Base-by-base conservation (phyloP, 2,113 vertebrate species). In the Diphyllodes magnificus region DNA sequence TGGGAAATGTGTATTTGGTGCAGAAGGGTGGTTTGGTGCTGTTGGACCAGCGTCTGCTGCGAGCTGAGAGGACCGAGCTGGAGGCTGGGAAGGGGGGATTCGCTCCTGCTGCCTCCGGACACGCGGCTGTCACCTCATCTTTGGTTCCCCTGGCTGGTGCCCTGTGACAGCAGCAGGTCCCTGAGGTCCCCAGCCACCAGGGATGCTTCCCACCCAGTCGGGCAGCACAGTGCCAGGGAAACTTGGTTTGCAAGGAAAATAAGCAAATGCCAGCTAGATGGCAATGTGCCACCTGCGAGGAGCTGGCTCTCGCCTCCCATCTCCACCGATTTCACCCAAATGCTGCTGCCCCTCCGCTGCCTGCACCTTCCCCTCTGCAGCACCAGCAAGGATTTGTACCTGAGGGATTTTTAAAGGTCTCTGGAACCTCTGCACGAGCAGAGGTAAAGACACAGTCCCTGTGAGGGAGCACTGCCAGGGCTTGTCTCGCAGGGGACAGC, bases 251-350 rank as follows among this genome's bases (percentile, higher is more conserved):
- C 56, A 40, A 16, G 59, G 54, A 78, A 61, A 83, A 73, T 16
- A 35, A 95, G 92, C 25, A 77, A 93, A 77, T 81, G 80, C 86
- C 95, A 96, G 94, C 95, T 94, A 96, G 94, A 77, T 95, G 94
- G 95, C 96, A 96, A 92, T 93, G 88, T 92, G 82, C 95, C 90
- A 93, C 92, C 92, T 95, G 79, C 0, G 0, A 92, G 92, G 76
- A 93, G 88, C 82, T 42, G 70, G 19, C 28, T 75, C 63, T 83
- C 7, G 1, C 64, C 56, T 77, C 51, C 82, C 47, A 2, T 42
- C 82, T 35, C 47, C 70, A 33, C 50, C 1, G 3, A 7, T 69
- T 78, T 12, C 56, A 42, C 12, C 4, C 54, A 39, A 14, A 45
- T 24, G 2, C 57, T 82, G 59, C 75, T 90, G 63, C 75, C 69